Percentiles rank a stretch among this genome's conserved stretches.
Evolutionary conservation across 1,140 invertebrate species (phyloP).

Genomic region (Drosophila bocki): DNA sequence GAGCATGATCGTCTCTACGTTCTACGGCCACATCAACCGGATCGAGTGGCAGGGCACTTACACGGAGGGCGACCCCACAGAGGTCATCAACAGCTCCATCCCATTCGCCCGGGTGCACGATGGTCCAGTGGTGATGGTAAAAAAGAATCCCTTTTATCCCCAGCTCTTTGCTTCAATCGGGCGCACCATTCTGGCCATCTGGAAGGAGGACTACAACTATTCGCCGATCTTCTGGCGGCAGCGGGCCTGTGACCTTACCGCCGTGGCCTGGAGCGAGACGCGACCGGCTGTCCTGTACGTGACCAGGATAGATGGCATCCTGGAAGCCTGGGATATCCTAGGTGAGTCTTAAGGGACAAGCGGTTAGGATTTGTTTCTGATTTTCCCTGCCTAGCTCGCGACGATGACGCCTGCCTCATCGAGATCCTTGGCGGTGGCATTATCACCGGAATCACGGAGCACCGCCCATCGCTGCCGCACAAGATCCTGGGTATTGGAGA

Average conservation of each 20-base stretch:
- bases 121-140: conserved; percentile 87
- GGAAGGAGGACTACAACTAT: conserved; percentile 86
- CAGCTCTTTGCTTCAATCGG: conserved; percentile 87
- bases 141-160: conserved; percentile 86
- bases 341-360: conserved; percentile 50
- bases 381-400: conserved; percentile 76
- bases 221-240: conserved; percentile 87
- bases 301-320: conserved; percentile 86
- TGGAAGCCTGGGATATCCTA: conserved; percentile 87
- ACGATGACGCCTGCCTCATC: conserved; percentile 85
- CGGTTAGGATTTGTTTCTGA: neutral
- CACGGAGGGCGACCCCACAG: conserved; percentile 85
- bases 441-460: conserved; percentile 86
- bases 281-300: conserved; percentile 86
- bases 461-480: conserved; percentile 85
- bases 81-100: conserved; percentile 84
- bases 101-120: conserved; percentile 87
- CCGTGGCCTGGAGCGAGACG: conserved; percentile 86
- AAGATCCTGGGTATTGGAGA: conserved; percentile 87
- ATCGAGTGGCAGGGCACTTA: conserved; percentile 85
- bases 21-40: conserved; percentile 58
- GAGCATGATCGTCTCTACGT: conserved; percentile 74
- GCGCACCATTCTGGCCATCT: conserved; percentile 87
- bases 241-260: conserved; percentile 85
- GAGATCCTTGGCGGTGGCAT: conserved; percentile 83